These are phyloP conservation scores for Dipus sagitta DNA, from an alignment of 2,797 vertebrate species.

Conservation along the genomic window DNA sequence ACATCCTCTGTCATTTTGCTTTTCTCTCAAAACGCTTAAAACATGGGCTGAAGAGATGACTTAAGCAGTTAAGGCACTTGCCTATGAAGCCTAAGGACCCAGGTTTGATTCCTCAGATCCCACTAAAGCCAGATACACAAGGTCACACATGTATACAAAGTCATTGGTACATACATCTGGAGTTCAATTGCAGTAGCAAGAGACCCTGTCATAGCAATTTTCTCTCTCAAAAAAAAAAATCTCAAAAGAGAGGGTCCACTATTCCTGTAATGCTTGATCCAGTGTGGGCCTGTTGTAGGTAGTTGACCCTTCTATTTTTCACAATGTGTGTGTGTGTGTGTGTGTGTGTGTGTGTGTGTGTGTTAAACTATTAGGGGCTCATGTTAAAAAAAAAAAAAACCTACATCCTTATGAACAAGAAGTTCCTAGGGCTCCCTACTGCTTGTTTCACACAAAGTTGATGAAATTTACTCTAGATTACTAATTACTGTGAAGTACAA, in stretches of 20 bases:
- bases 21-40: background rate
- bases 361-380: background rate
- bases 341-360: no score
- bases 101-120: no score
- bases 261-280: background rate
- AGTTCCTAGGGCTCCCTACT: background rate
- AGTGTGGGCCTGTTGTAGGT: background rate
- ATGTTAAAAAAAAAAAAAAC: background rate
- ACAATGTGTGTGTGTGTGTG: background rate
- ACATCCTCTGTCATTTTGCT: background rate
- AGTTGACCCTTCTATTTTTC: background rate
- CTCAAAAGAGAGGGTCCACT: background rate
- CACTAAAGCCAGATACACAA: no score
- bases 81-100: no score
- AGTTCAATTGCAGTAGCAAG: no score
- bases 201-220: no score
- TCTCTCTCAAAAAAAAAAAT: no score
- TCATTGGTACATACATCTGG: no score
- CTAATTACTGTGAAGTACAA: background rate
- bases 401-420: background rate
- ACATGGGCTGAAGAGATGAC: no score
- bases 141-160: no score
- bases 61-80: no score
- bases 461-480: conserved; percentile 24
- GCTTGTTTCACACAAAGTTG: background rate